Evolutionary conservation across 2,888 invertebrate species (phyloP).

Genomic region (Yponomeuta plumbellus): DNA sequence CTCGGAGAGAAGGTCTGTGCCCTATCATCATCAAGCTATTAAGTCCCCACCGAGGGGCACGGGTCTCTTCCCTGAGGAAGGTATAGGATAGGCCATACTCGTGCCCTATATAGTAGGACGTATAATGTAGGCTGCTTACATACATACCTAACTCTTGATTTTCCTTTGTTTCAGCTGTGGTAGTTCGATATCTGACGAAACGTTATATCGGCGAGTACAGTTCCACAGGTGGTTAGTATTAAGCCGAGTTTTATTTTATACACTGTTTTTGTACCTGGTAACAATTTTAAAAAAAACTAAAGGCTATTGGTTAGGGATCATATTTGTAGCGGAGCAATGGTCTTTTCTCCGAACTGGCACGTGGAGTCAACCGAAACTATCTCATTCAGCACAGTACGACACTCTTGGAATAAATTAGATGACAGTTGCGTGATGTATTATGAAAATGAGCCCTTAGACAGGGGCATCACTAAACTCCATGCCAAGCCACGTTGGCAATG

Average conservation of each 20-base stretch:
- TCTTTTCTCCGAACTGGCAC: background rate
- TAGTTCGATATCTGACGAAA: slow-evolving; percentile 85
- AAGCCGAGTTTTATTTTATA: slow-evolving; percentile 14
- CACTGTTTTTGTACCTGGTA: background rate
- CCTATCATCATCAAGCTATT: too few species aligned
- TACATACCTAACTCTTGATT: slow-evolving; percentile 25
- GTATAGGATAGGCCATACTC: too few species aligned
- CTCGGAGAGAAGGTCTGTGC: too few species aligned
- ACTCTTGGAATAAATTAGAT: background rate
- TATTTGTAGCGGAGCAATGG: background rate
- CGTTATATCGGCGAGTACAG: slow-evolving; percentile 88
- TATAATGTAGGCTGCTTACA: too few species aligned
- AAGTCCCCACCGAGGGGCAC: too few species aligned
- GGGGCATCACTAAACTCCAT: slow-evolving; percentile 45
- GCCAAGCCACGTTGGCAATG: slow-evolving; percentile 67
- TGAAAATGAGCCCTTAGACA: slow-evolving; percentile 43
- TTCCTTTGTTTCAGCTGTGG: slow-evolving; percentile 82
- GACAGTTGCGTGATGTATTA: slow-evolving; percentile 2
- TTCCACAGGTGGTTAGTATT: slow-evolving; percentile 83
- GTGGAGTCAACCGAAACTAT: background rate
- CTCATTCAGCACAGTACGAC: background rate
- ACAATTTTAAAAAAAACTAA: background rate
- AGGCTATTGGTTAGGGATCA: background rate
- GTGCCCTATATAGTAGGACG: too few species aligned
- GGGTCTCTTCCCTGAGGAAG: too few species aligned